Percentiles rank a stretch among this genome's conserved stretches.
Evolutionary conservation across 2,888 invertebrate genomes (phyloP).

Genomic region (Caenorhabditis sp.): DNA sequence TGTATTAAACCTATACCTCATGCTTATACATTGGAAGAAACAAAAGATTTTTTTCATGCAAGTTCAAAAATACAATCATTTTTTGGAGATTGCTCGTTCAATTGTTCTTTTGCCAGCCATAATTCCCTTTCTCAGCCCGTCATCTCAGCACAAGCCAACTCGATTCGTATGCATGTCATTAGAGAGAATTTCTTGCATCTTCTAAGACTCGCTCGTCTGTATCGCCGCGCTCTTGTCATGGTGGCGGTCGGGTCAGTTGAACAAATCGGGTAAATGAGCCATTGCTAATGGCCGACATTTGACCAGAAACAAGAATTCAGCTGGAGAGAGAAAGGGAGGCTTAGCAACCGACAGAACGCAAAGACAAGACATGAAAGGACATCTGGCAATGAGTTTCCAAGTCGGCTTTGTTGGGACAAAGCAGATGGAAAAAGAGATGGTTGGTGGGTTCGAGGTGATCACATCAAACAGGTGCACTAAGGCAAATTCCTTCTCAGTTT

Average conservation of each 20-base stretch:
- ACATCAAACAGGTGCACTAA: conserved; percentile 38
- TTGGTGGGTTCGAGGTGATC: conserved; percentile 4
- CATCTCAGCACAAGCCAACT: background rate
- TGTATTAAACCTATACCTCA: no score
- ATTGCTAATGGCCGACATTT: conserved; percentile 49
- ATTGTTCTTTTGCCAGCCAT: background rate
- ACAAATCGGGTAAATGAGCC: conserved; percentile 55
- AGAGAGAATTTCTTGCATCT: conserved; percentile 18
- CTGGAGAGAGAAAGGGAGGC: conserved; percentile 16
- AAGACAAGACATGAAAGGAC: conserved; percentile 32
- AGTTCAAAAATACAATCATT: no score
- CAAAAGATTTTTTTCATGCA: no score
- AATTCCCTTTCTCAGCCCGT: background rate
- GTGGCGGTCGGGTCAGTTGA: conserved; percentile 37
- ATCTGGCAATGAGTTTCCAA: conserved; percentile 46
- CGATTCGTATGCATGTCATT: conserved; percentile 25
- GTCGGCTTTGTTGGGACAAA: conserved; percentile 40
- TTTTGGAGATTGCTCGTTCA: no score
- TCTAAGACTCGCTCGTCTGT: conserved; percentile 36
- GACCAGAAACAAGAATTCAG: conserved; percentile 57
- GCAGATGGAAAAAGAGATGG: conserved; percentile 49
- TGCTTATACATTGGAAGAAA: no score
- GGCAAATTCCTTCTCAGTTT: conserved; percentile 42
- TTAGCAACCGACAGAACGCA: background rate
- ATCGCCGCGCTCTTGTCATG: conserved; percentile 39